Evolutionary conservation across 2,797 vertebrate species (phyloP), one percentile per base, ranked within the genome.

Genomic region (Trachops cirrhosus): DNA sequence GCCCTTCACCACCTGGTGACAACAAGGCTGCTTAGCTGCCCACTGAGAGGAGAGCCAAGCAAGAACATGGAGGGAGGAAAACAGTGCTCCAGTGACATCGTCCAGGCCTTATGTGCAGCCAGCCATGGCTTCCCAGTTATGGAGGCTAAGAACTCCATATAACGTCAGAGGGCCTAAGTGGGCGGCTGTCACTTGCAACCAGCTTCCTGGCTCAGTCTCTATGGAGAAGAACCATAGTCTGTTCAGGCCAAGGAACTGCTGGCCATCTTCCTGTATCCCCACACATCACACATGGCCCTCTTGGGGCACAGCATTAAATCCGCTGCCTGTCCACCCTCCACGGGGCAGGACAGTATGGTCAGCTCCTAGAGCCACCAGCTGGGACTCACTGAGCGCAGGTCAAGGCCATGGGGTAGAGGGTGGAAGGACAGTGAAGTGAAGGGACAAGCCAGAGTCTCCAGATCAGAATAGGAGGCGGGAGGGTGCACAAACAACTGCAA

Each of bases 401-500:
- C 26, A 64, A 84, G 82, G 70, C 32, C 70, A 34, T 0, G 0
- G 29, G 24, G 24, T 15, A n/a, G 59, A 50, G 1, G 12, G 22
- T 29, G 11, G 24, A 62, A 50, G 52, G 67, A 46, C 0, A 11
- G 50, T 3, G 3, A 37, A 77, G n/a, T 39, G 29, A 52, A 74
- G 29, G 59, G 12, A 44, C 9, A 73, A 22, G 39, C 52, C 5
- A 3, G 44, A 41, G 37, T 12, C 2, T 21, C 10, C 4, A 10
- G 32, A 64, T n/a, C 75, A 86, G 68, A 62, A 64, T n/a, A 8
- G 41, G 52, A 74, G 24, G 37, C 3, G 2, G 9, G 67, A 16
- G 10, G 14, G 6, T 12, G 1, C 0, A 1, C 85, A 26, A 54
- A 50, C 9, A 32, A 19, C 64, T 7, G 3, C 37, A 24, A 12